These are phyloP conservation scores for Armadillidium nasatum DNA, from an alignment of 1,140 invertebrate genomes.

Conservation along the genomic window DNA sequence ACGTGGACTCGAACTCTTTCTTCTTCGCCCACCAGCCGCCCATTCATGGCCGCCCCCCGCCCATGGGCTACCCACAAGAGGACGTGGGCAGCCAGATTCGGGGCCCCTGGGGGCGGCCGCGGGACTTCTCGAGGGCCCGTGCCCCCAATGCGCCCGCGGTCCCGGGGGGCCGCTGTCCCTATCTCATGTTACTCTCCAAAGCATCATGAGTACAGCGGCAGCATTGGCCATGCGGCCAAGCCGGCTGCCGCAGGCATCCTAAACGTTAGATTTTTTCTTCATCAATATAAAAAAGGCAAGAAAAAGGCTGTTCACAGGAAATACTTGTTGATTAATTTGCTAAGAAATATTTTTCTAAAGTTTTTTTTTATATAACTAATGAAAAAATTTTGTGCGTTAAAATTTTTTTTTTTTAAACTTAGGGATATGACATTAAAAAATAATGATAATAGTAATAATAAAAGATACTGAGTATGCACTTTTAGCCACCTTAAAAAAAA, in stretches of 20 bases:
- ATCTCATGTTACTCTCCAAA: constrained; percentile 3
- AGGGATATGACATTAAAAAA: no score
- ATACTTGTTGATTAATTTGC: no score
- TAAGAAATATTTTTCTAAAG: no score
- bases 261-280: neutral
- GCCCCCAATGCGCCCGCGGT: constrained; percentile 25
- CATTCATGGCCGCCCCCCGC: constrained; percentile 45
- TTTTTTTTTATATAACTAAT: no score
- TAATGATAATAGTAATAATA: no score
- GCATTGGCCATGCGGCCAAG: neutral
- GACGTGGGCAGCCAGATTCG: constrained; percentile 42
- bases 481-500: no score
- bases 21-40: constrained; percentile 39
- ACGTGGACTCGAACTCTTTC: constrained; percentile 41
- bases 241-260: neutral
- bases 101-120: constrained; percentile 45
- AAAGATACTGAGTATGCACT: no score
- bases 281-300: no score
- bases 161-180: constrained; percentile 7
- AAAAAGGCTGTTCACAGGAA: no score
- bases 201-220: neutral
- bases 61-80: constrained; percentile 40
- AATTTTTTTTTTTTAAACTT: no score
- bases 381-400: no score
- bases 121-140: constrained; percentile 45